A percentile compares a stretch with the other conserved stretches of the same genome.
phyloP scores from a whole-genome alignment of 1,140 invertebrate genomes.

The Thaumetopoea pityocampa region DNA sequence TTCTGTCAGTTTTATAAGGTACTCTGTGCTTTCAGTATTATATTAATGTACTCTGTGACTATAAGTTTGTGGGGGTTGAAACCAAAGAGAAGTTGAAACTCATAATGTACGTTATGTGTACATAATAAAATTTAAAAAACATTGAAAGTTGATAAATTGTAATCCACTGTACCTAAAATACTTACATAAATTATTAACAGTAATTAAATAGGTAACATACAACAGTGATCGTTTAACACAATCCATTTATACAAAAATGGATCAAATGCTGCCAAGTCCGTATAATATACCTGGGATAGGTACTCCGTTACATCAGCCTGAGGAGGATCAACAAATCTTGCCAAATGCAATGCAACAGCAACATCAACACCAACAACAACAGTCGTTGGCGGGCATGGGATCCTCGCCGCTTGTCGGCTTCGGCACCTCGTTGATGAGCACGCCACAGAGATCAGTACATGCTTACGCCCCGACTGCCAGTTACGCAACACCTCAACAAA shows the following conservation, averaged over 20 bases:
- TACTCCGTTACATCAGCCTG: constrained; percentile 92
- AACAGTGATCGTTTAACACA: constrained; percentile 5
- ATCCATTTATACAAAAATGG: constrained; percentile 79
- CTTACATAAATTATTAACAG: too few relatives aligned
- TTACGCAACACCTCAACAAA: constrained; percentile 82
- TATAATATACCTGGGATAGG: constrained; percentile 93
- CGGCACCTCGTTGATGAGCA: constrained; percentile 68
- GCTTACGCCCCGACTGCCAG: constrained; percentile 81
- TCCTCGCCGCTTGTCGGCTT: constrained; percentile 74
- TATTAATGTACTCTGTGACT: too few relatives aligned
- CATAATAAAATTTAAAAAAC: too few relatives aligned
- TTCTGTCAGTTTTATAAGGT: too few relatives aligned
- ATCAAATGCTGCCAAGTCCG: constrained; percentile 93
- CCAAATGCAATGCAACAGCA: constrained; percentile 89
- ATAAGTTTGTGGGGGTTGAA: too few relatives aligned
- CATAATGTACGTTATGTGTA: too few relatives aligned
- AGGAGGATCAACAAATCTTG: constrained; percentile 91
- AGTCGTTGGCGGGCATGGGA: constrained; percentile 78
- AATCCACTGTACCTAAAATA: too few relatives aligned
- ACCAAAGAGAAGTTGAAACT: too few relatives aligned
- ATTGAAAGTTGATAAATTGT: too few relatives aligned
- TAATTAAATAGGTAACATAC: too few relatives aligned
- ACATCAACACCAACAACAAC: constrained; percentile 77
- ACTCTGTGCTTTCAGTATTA: too few relatives aligned
- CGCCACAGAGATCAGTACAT: constrained; percentile 83